Conservation (phyloP, 2,888 invertebrate genomes). For the Eubasilissa splendida region DNA sequence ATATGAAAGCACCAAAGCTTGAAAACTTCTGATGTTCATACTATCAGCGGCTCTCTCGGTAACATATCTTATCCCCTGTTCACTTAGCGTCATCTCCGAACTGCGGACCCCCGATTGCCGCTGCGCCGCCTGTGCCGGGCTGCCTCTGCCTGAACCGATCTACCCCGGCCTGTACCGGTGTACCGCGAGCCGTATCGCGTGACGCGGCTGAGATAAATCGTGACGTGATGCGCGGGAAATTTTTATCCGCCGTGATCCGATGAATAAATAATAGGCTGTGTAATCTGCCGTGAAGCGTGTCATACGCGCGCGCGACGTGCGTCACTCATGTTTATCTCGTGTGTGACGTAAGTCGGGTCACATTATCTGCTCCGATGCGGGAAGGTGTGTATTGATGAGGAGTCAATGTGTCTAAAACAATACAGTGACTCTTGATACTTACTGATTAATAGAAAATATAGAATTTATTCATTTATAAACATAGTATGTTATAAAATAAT, state of each 20-base stretch:
- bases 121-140: neutral
- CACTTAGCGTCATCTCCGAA: conserved; percentile 51
- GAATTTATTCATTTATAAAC: too few species aligned
- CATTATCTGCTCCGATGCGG: neutral
- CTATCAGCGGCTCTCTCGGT: conserved; percentile 41
- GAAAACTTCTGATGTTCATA: neutral
- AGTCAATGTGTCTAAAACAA: too few species aligned
- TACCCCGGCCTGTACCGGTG: neutral
- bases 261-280: conserved; percentile 36
- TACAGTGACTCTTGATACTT: too few species aligned
- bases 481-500: neutral
- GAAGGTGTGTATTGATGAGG: neutral
- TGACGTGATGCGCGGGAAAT: conserved; percentile 15
- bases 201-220: conserved; percentile 23
- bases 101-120: conserved; percentile 5
- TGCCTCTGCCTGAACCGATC: neutral
- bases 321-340: conserved; percentile 14
- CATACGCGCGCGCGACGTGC: conserved; percentile 2
- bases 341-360: conserved; percentile 19
- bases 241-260: conserved; percentile 10
- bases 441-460: too few species aligned
- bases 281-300: conserved; percentile 24
- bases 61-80: conserved; percentile 52
- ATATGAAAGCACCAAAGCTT: neutral
- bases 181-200: neutral